phyloP scores from a whole-genome alignment of 2,888 invertebrate species.

The Papilio elwesi region DNA sequence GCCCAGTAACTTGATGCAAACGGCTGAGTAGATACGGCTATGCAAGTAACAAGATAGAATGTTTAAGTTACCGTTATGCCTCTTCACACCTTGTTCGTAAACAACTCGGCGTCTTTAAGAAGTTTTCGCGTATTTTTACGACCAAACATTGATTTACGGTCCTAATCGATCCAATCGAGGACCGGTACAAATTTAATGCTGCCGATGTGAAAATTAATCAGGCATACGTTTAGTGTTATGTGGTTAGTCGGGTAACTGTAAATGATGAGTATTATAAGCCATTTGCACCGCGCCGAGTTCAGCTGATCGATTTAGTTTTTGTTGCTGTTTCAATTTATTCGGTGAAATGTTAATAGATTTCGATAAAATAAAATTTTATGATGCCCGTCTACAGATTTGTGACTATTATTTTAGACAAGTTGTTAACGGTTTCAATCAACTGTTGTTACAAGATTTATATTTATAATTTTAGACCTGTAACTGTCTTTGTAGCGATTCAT shows the following conservation, averaged over 20 bases:
- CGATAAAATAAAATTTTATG: slow-evolving; percentile 30
- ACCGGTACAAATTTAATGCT: slow-evolving; percentile 38
- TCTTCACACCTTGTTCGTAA: slow-evolving; percentile 41
- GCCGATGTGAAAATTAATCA: slow-evolving; percentile 36
- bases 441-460: background rate
- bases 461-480: background rate
- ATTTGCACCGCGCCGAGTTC: background rate
- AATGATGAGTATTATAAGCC: slow-evolving; percentile 10
- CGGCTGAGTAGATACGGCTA: background rate
- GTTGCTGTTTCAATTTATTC: slow-evolving; percentile 1
- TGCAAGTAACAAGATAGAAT: background rate
- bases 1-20: background rate
- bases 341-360: slow-evolving; percentile 10
- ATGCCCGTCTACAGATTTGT: background rate
- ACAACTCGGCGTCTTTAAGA: slow-evolving; percentile 35
- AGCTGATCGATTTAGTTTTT: slow-evolving; percentile 23
- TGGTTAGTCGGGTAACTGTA: slow-evolving; percentile 27
- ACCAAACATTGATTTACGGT: slow-evolving; percentile 39
- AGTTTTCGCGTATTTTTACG: slow-evolving; percentile 42
- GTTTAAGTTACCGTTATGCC: slow-evolving; percentile 32
- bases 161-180: slow-evolving; percentile 32
- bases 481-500: background rate
- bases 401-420: background rate
- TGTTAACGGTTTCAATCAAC: slow-evolving; percentile 1
- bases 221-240: slow-evolving; percentile 35